Evolutionary conservation across 2,113 vertebrate genomes (phyloP), one percentile per base, ranked within the genome.

Genomic region (Periophthalmus modestus): DNA sequence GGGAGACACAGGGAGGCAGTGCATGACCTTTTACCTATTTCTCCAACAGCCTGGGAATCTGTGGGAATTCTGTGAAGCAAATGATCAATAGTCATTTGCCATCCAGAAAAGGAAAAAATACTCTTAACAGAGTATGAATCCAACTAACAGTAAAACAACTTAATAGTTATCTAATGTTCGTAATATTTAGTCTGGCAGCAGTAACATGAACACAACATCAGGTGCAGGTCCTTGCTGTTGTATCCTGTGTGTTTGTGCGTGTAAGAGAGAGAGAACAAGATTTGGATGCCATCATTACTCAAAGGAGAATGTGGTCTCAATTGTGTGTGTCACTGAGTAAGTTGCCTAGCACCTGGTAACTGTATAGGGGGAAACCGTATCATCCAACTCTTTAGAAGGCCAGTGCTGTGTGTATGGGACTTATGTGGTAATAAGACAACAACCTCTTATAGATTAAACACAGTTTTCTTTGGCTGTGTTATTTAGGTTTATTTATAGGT

Each of bases 321-420:
- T 11, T 68, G 69, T 68, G 23, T 63, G 55, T 13, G 34, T 39
- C 36, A 62, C 34, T 73, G 61, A 2, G 5, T 72, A 78, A 85
- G 88, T 91, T 89, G 84, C 88, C 86, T 89, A 88, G 89, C 91
- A 92, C 82, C 87, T 84, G 82, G 86, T 92, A 92, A 91, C 85
- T 43, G 73, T 85, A 92, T 81, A 87, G 78, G 79, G 61, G 5
- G 77, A 85, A 88, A 88, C 87, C 84, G 84, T 89, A 90, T 89
- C 81, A 72, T 80, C 71, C 66, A 66, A 69, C 68, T 69, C 65
- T 72, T 82, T 18, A 54, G 62, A 70, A 68, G 73, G 84, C 63
- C 84, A 77, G 52, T 46, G 54, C 77, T 74, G 77, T 74, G 75
- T 72, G 77, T 75, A 36, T 73, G 71, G 73, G 59, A 71, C 48